Base-by-base conservation (phyloP, 2,797 vertebrate genomes). In the Gambelia wislizenii region DNA sequence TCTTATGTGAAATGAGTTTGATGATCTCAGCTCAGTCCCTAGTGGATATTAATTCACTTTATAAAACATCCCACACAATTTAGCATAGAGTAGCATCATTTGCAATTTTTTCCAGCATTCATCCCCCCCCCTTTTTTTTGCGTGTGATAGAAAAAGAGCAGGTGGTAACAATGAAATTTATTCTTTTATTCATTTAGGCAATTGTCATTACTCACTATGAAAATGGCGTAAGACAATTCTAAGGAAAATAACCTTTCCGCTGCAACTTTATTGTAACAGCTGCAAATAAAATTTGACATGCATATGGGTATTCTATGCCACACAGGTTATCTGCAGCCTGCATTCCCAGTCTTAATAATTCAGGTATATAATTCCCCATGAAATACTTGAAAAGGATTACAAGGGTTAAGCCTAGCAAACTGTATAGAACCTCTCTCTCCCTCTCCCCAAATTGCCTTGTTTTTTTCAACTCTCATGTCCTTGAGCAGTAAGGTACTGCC, bases 1-100 rank as follows among this genome's bases (percentile, higher is more conserved):
- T 97, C 95, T 96, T 97, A 96, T 85, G 95, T 97, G 97, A 97
- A 97, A 97, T 96, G 97, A 97, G 97, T 97, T 96, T 97, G 96
- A 97, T 97, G 97, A 97, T 96, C 96, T 97, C 95, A 92, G 95
- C 96, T 96, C 93, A 91, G 94, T 96, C 97, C 96, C 97, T 94
- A 22, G 95, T 97, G 97, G 95, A 92, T 96, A 96, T 96, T 96
- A 97, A 96, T 97, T 97, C 97, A 95, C 86, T 92, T 96, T 94
- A 95, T 96, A 95, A 96, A 96, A 96, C 94, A 97, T 96, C 93
- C 92, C 95, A 96, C 95, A 91, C 96, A 96, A 96, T 97, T 97
- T 96, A 96, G 94, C 96, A 94, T 95, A 86, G 94, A 92, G 94
- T 95, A 95, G 94, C 92, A 91, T 94, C 79, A 96, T 96, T 97